These are phyloP conservation scores for Nerophis lumbriciformis DNA, from an alignment of 2,113 vertebrate genomes.

Conservation along the genomic window DNA sequence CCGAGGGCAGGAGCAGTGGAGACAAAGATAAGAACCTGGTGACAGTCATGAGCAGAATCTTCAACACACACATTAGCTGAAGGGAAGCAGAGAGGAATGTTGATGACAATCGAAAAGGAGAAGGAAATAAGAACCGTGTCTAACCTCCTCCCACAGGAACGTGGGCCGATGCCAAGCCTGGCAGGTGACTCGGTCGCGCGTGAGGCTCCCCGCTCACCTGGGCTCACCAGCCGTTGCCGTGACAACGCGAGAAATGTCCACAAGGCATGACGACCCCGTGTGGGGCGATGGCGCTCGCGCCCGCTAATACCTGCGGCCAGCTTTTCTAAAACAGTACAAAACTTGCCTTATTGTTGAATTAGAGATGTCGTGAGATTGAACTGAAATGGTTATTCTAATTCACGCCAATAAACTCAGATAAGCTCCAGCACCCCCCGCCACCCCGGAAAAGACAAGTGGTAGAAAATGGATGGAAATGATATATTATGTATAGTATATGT, in stretches of 20 bases:
- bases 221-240: slow-evolving; percentile 55
- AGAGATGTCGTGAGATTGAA: background rate
- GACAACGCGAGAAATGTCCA: slow-evolving; percentile 29
- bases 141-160: slow-evolving; percentile 38
- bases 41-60: background rate
- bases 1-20: too few relatives aligned
- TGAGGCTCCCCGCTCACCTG: slow-evolving; percentile 46
- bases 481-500: too few relatives aligned
- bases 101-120: slow-evolving; percentile 27
- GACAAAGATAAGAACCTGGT: too few relatives aligned
- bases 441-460: too few relatives aligned
- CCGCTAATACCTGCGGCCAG: background rate
- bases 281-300: background rate
- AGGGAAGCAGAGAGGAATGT: slow-evolving; percentile 30
- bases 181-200: slow-evolving; percentile 40
- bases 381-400: background rate
- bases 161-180: slow-evolving; percentile 17
- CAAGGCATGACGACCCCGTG: slow-evolving; percentile 8
- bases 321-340: background rate
- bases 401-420: too few relatives aligned
- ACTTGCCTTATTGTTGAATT: too few relatives aligned
- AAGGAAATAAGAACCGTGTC: slow-evolving; percentile 6
- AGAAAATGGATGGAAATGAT: too few relatives aligned
- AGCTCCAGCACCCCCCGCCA: too few relatives aligned
- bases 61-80: background rate